Evolutionary conservation across 2,888 invertebrate species (phyloP).

Genomic region (Rhagonycha lutea): DNA sequence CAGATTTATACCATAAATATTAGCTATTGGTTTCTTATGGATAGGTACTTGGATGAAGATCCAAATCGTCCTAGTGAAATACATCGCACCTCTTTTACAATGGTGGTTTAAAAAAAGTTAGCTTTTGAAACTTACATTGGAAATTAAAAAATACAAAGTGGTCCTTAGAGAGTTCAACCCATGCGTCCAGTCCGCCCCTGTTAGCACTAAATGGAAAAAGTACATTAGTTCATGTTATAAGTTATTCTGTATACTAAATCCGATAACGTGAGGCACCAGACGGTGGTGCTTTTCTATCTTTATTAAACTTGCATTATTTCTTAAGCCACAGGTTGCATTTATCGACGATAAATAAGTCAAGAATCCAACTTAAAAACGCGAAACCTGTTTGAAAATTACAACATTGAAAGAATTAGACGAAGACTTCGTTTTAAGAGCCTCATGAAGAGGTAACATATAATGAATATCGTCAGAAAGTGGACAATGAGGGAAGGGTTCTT

Average conservation of each 20-base stretch:
- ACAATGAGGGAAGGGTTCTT: not conserved
- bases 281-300: constrained; percentile 12
- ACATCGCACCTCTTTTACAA: too few species aligned
- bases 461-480: not conserved
- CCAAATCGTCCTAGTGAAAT: too few species aligned
- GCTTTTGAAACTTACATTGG: too few species aligned
- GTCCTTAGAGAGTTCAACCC: too few species aligned
- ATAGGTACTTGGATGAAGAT: too few species aligned
- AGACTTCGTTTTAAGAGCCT: not conserved
- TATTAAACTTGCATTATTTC: constrained; percentile 24
- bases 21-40: too few species aligned
- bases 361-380: constrained; percentile 9
- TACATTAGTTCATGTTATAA: not conserved
- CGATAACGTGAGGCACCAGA: constrained; percentile 27
- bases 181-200: not conserved
- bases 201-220: not conserved
- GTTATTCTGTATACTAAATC: not conserved
- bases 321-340: constrained; percentile 25
- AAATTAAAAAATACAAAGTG: too few species aligned
- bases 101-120: too few species aligned
- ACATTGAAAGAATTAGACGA: not conserved
- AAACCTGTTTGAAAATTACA: constrained; percentile 17
- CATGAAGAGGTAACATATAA: not conserved
- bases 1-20: too few species aligned
- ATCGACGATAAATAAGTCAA: constrained; percentile 20